A percentile compares a stretch with the other conserved stretches of the same genome.
These are phyloP conservation scores for Anoura caudifer DNA, from an alignment of 2,113 vertebrate genomes.

Conservation along the genomic window DNA sequence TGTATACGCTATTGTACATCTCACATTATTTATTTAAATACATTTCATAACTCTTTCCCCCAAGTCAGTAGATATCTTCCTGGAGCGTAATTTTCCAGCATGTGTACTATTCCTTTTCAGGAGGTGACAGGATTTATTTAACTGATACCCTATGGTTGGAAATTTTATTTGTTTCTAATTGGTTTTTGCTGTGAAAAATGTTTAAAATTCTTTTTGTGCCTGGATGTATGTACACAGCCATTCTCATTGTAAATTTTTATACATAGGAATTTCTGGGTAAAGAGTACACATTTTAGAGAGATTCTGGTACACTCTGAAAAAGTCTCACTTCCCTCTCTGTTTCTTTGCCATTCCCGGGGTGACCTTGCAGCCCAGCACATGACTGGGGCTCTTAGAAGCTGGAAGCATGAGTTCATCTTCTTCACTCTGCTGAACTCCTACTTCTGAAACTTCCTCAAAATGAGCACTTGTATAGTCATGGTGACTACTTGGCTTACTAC, in stretches of 20 bases:
- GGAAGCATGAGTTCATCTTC: background rate
- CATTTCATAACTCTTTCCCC: background rate
- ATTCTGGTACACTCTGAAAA: background rate
- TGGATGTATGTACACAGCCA: background rate
- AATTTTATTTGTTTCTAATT: constrained; percentile 1
- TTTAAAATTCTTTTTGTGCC: background rate
- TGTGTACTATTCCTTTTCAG: background rate
- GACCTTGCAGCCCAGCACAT: background rate
- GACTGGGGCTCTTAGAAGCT: background rate
- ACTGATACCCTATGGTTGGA: background rate
- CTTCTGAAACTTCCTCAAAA: background rate
- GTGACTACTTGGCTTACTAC: background rate
- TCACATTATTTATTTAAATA: background rate
- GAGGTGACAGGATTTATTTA: background rate
- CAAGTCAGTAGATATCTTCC: background rate
- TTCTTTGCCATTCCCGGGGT: background rate
- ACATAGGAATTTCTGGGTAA: background rate
- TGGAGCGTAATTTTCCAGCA: background rate
- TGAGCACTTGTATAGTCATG: background rate
- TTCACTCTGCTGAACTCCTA: background rate
- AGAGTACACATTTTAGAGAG: background rate
- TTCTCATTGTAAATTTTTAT: background rate
- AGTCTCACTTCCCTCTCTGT: background rate
- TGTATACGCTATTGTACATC: background rate
- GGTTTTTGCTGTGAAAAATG: background rate